Evolutionary conservation across 2,797 vertebrate genomes (phyloP).

Genomic region (Helarctos malayanus): DNA sequence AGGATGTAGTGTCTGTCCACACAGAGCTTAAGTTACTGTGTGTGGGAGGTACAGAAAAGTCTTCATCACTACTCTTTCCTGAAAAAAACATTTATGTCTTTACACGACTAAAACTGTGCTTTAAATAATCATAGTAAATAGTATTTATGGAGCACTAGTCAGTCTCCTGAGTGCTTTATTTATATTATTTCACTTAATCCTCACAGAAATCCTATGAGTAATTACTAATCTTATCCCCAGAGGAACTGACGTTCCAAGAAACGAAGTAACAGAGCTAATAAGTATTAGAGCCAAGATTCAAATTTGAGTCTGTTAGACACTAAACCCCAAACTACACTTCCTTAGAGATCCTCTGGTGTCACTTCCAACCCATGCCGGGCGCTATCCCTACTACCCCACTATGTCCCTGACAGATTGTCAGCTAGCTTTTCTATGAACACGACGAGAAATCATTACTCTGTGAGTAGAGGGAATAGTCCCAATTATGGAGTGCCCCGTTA

Average conservation of each 20-base stretch:
- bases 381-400: neutral
- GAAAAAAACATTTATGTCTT: neutral
- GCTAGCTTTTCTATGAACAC: neutral
- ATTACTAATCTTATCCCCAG: conserved; percentile 17
- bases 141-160: neutral
- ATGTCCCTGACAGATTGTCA: neutral
- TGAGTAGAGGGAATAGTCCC: neutral
- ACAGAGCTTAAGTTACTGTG: neutral
- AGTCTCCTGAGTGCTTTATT: neutral
- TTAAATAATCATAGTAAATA: conserved; percentile 46
- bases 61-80: neutral
- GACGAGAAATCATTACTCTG: neutral
- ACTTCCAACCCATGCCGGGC: neutral
- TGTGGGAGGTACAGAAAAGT: neutral
- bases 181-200: conserved; percentile 25
- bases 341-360: neutral
- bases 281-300: neutral
- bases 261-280: conserved; percentile 18
- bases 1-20: neutral
- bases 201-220: neutral
- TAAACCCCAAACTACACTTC: neutral
- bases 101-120: neutral
- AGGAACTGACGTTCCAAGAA: neutral
- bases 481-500: neutral
- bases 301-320: conserved; percentile 32